Base-by-base conservation (phyloP, 1,140 invertebrate genomes). In the Holotrichia oblita region DNA sequence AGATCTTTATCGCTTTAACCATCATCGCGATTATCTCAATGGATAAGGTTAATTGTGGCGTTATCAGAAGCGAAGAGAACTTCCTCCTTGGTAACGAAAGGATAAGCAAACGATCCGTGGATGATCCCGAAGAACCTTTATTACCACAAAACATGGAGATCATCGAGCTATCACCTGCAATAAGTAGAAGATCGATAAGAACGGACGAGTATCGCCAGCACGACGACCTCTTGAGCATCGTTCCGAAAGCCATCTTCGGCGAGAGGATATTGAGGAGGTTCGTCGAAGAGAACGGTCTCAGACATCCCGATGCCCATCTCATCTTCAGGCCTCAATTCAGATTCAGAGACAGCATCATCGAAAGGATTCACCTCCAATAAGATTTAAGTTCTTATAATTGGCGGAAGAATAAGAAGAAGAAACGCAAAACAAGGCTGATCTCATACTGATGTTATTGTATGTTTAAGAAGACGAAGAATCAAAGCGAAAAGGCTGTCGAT, bases 181-280 rank as follows among this genome's bases (percentile, higher is more conserved):
- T 64, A 6, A 64, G 61, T 17, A 64, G 61, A 64, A 64, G 61
- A 10, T 64, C 61, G 10, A 64, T 64, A 6, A 64, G 61, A 64
- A 20, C 61, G 24, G 61, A 64, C 61, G 61, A 64, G 61, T 64
- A 64, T 10, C 61, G 61, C 17, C 61, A 64, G 61, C 61, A 64
- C n/a, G 61, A 64, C 24, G 61, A 64, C 61, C 61, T 64, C 24
- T 4, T 64, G 61, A 64, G 61, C 61, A 64, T 64, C 17, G 61
- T 64, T 6, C 61, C 61, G 61, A 64, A 64, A 64, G 61, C 61
- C 17, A 64, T 64, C 61, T 64, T 64, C 24, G 61, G 61, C 61
- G 61, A 64, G 17, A 64, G 61, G 61, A 64, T 64, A 20, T 27
- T 64, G 17, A 64, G 61, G 24, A 64, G 61, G 24, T 64, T 64